A percentile compares a stretch with the other conserved stretches of the same genome.
These are phyloP conservation scores for Discoglossus pictus DNA, from an alignment of 2,797 vertebrate species.

Conservation along the genomic window DNA sequence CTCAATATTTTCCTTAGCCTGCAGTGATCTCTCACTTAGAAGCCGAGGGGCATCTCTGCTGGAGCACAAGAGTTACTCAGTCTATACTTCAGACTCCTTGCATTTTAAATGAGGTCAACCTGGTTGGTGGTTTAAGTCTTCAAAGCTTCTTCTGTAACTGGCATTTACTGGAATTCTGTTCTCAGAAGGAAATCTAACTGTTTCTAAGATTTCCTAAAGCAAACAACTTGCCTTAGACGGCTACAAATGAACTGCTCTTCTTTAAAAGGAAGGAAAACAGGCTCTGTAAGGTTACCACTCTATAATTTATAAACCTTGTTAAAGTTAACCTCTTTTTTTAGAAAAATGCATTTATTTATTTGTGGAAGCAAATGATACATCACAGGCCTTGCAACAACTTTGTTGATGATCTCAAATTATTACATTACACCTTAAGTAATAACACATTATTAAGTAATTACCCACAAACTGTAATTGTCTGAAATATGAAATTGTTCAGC, in stretches of 20 bases:
- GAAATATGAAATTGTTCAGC: too few species aligned
- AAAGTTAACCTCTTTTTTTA: constrained; percentile 19
- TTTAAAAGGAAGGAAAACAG: constrained; percentile 42
- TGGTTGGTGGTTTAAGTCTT: constrained; percentile 71
- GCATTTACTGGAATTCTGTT: constrained; percentile 67
- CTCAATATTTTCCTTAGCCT: constrained; percentile 63
- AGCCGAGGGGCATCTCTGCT: constrained; percentile 59
- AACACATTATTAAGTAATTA: too few species aligned
- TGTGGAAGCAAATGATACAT: constrained; percentile 1
- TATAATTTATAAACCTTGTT: constrained; percentile 27
- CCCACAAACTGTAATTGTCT: too few species aligned
- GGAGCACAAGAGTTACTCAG: constrained; percentile 58
- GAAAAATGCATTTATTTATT: constrained; percentile 24
- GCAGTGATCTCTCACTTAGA: constrained; percentile 58
- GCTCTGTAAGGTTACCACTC: constrained; percentile 41
- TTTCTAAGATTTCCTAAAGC: constrained; percentile 55
- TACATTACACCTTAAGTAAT: too few species aligned
- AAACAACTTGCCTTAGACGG: constrained; percentile 45
- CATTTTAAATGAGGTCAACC: constrained; percentile 79
- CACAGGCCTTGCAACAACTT: constrained; percentile 11
- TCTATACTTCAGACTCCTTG: constrained; percentile 64
- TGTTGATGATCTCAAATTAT: too few species aligned
- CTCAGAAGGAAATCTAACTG: constrained; percentile 58
- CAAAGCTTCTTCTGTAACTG: constrained; percentile 74
- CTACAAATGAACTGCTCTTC: constrained; percentile 51